Evolutionary conservation across 2,797 vertebrate genomes (phyloP).

Genomic region (Syngnathus acus): DNA sequence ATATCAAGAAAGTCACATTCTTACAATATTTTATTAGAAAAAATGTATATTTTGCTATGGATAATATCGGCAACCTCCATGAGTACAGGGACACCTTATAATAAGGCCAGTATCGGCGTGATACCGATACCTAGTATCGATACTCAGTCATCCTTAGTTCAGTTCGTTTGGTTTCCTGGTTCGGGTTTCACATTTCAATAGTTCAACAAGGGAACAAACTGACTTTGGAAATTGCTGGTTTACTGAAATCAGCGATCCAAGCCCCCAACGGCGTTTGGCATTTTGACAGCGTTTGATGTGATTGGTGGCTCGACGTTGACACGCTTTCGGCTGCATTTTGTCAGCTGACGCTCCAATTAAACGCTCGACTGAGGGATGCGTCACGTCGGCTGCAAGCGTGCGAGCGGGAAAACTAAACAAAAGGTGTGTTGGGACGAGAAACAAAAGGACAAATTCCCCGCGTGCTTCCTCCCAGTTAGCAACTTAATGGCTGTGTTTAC

Average conservation of each 20-base stretch:
- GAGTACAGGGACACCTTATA: too few species aligned
- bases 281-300: slow-evolving; percentile 10
- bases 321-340: slow-evolving; percentile 10
- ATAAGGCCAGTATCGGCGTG: too few species aligned
- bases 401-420: slow-evolving; percentile 50
- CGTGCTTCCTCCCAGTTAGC: slow-evolving; percentile 51
- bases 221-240: background rate
- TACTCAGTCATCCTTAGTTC: background rate
- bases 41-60: too few species aligned
- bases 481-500: slow-evolving; percentile 67
- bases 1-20: too few species aligned
- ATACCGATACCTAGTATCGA: too few species aligned
- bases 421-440: slow-evolving; percentile 26
- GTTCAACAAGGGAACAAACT: background rate
- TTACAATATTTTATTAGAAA: background rate
- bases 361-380: background rate
- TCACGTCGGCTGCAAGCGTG: background rate
- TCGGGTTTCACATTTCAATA: background rate
- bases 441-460: slow-evolving; percentile 49
- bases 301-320: background rate
- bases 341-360: slow-evolving; percentile 16
- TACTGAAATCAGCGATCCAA: background rate
- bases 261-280: background rate
- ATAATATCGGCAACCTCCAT: too few species aligned
- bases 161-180: background rate